phyloP scores from a whole-genome alignment of 2,797 vertebrate species.

The Martes flavigula region DNA sequence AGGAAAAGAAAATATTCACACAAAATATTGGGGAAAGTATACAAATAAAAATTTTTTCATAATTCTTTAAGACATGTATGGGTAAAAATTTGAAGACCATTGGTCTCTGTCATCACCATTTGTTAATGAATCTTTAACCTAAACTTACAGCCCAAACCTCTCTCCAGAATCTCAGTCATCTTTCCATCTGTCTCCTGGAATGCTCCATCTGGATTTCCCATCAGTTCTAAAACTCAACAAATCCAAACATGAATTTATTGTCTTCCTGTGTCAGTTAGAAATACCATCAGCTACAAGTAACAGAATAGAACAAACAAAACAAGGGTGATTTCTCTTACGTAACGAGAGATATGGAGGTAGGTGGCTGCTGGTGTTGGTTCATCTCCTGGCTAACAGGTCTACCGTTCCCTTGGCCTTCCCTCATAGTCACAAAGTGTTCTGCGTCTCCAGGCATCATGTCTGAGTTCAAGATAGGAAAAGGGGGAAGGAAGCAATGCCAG shows the following conservation, averaged over 20 bases:
- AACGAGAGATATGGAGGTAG: constrained; percentile 17
- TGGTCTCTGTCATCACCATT: background rate
- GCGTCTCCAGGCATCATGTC: background rate
- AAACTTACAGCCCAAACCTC: background rate
- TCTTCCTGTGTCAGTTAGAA: background rate
- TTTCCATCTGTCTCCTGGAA: background rate
- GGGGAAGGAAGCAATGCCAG: background rate
- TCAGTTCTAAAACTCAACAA: background rate
- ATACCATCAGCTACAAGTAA: background rate
- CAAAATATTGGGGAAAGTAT: background rate
- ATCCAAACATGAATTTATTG: background rate
- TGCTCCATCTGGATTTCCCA: background rate
- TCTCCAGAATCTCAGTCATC: background rate
- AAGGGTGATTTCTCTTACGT: background rate
- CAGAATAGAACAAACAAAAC: background rate
- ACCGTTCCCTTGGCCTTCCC: background rate
- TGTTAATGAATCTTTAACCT: background rate
- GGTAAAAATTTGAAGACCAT: background rate
- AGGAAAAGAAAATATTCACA: too few relatives aligned
- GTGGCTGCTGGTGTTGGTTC: background rate
- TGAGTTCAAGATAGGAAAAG: background rate
- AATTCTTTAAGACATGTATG: background rate
- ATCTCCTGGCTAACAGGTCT: background rate
- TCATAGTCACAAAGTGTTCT: background rate
- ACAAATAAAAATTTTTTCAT: background rate